Percentiles rank a stretch among this genome's conserved stretches.
These are phyloP conservation scores for Betta splendens DNA, from an alignment of 2,797 vertebrate genomes.

Conservation along the genomic window DNA sequence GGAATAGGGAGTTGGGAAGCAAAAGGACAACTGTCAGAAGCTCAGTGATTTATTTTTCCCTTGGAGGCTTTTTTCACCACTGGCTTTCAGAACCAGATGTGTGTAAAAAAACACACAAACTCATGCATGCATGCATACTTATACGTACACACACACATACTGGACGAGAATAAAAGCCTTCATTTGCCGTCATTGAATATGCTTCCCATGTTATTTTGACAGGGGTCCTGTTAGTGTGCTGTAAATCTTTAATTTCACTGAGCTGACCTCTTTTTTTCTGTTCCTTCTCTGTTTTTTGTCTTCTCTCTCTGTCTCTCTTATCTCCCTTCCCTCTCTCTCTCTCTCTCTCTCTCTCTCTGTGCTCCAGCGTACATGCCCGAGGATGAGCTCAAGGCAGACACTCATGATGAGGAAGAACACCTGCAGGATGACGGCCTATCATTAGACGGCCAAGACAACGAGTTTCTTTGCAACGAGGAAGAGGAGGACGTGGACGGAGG, in stretches of 20 bases:
- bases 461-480: slow-evolving; percentile 89
- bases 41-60: slow-evolving; percentile 80
- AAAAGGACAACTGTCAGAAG: slow-evolving; percentile 80
- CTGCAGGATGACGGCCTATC: slow-evolving; percentile 92
- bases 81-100: slow-evolving; percentile 76
- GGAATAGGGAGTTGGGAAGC: slow-evolving; percentile 76
- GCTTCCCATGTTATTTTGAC: slow-evolving; percentile 72
- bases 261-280: slow-evolving; percentile 71
- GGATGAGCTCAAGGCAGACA: slow-evolving; percentile 94
- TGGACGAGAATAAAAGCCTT: slow-evolving; percentile 68
- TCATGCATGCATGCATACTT: slow-evolving; percentile 61
- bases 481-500: slow-evolving; percentile 89
- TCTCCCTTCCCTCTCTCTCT: slow-evolving; percentile 80
- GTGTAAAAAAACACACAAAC: slow-evolving; percentile 70
- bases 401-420: slow-evolving; percentile 88
- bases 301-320: slow-evolving; percentile 55
- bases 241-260: slow-evolving; percentile 77
- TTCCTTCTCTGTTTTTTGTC: slow-evolving; percentile 35
- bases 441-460: slow-evolving; percentile 91
- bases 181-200: slow-evolving; percentile 66
- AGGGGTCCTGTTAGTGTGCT: slow-evolving; percentile 68
- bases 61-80: slow-evolving; percentile 77
- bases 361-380: slow-evolving; percentile 96
- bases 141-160: slow-evolving; percentile 51
- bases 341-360: slow-evolving; percentile 82